phyloP scores from a whole-genome alignment of 1,140 invertebrate genomes.

The Drosophila ironensis region DNA sequence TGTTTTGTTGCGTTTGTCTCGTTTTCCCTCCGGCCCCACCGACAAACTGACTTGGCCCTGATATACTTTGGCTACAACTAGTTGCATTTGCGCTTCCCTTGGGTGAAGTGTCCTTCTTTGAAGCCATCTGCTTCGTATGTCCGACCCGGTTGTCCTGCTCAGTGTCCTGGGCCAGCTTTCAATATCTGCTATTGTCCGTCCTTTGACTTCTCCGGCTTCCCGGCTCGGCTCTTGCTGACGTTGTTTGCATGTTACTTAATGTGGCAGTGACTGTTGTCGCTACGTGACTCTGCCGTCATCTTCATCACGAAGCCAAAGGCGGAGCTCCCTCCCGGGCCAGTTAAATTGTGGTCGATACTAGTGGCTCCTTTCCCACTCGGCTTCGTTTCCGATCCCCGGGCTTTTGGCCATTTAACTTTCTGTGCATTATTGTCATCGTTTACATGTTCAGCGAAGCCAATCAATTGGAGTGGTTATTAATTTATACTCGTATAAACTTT shows the following conservation, averaged over 20 bases:
- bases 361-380: slow-evolving; percentile 10
- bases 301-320: slow-evolving; percentile 37
- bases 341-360: slow-evolving; percentile 26
- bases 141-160: background rate
- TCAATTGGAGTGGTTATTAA: slow-evolving; percentile 6
- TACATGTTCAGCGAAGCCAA: slow-evolving; percentile 27
- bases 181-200: slow-evolving; percentile 65
- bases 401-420: slow-evolving; percentile 15
- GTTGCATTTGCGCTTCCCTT: slow-evolving; percentile 46
- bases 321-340: background rate
- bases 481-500: too few relatives aligned
- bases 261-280: slow-evolving; percentile 50
- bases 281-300: slow-evolving; percentile 55
- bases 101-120: slow-evolving; percentile 21
- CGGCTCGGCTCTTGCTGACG: slow-evolving; percentile 22
- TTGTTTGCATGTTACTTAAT: slow-evolving; percentile 70
- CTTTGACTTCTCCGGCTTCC: slow-evolving; percentile 43
- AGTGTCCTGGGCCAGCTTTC: slow-evolving; percentile 39
- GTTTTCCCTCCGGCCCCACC: background rate
- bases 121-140: background rate
- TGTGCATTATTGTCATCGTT: slow-evolving; percentile 10
- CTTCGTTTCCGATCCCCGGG: slow-evolving; percentile 15
- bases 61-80: slow-evolving; percentile 39
- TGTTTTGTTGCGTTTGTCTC: slow-evolving; percentile 15
- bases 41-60: background rate